Conservation (phyloP, 2,888 invertebrate species). For the Leptopterna dolabrata region DNA sequence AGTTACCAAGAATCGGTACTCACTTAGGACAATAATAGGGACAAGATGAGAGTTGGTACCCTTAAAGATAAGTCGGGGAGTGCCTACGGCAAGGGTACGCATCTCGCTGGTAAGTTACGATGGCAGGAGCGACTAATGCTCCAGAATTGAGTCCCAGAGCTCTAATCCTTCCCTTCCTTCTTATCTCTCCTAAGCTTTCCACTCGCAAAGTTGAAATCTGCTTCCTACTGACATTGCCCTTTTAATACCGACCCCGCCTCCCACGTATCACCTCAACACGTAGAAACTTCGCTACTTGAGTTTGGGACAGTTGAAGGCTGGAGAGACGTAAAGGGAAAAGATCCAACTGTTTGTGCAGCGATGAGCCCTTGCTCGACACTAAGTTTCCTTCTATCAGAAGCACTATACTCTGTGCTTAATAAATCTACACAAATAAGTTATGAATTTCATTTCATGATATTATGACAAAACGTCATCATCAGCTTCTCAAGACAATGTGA, state of each 20-base stretch:
- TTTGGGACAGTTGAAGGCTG: background rate
- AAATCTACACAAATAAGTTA: background rate
- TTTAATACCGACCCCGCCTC: slow-evolving; percentile 18
- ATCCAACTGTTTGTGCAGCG: background rate
- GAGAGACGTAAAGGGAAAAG: background rate
- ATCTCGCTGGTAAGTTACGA: slow-evolving; percentile 19
- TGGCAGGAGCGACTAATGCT: slow-evolving; percentile 27
- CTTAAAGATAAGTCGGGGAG: too few species aligned
- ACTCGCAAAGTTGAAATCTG: slow-evolving; percentile 26
- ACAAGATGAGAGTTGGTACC: too few species aligned
- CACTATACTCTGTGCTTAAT: background rate
- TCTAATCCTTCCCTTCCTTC: background rate
- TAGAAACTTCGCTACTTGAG: slow-evolving; percentile 12
- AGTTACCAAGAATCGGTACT: too few species aligned
- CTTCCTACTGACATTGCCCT: slow-evolving; percentile 9
- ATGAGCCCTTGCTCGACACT: background rate
- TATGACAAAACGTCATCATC: too few species aligned
- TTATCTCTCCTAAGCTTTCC: slow-evolving; percentile 14
- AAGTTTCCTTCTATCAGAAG: background rate
- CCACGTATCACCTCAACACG: background rate
- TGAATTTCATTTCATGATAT: too few species aligned
- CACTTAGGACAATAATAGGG: too few species aligned
- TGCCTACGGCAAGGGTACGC: background rate
- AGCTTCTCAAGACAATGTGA: too few species aligned
- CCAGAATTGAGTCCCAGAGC: slow-evolving; percentile 39